Evolutionary conservation across 2,113 vertebrate species (phyloP).

Genomic region (Coreoperca whiteheadi): DNA sequence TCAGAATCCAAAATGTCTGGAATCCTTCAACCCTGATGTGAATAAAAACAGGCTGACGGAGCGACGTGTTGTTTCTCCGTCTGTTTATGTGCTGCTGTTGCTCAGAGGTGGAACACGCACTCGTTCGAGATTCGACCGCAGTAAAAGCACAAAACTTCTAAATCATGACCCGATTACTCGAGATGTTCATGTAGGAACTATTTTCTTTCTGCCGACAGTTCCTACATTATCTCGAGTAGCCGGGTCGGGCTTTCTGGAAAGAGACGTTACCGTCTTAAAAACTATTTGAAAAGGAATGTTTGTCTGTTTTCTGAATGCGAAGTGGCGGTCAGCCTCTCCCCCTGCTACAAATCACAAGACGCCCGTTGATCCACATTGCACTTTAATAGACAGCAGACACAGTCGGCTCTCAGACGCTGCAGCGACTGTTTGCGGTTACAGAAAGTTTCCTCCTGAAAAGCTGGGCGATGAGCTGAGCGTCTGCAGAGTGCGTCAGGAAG

Average conservation of each 20-base stretch:
- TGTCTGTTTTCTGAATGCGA: too few species aligned
- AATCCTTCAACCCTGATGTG: constrained; percentile 61
- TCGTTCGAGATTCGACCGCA: too few species aligned
- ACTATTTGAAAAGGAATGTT: too few species aligned
- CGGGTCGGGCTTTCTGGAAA: too few species aligned
- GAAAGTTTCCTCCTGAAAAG: constrained; percentile 2
- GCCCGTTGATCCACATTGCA: background rate
- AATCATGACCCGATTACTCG: too few species aligned
- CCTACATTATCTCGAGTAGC: too few species aligned
- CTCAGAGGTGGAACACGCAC: background rate
- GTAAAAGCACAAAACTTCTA: too few species aligned
- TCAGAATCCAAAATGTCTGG: constrained; percentile 46
- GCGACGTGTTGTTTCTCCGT: background rate
- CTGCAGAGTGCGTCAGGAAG: background rate
- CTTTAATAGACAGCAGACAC: constrained; percentile 38
- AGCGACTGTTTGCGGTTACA: constrained; percentile 24
- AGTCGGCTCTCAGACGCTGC: background rate
- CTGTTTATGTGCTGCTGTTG: background rate
- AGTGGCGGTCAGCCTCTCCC: too few species aligned
- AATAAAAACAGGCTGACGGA: constrained; percentile 69
- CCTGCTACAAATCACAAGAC: constrained; percentile 11
- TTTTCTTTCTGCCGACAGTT: too few species aligned
- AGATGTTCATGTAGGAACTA: too few species aligned
- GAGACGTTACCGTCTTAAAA: too few species aligned
- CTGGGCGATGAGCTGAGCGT: background rate